Evolutionary conservation across 2,797 vertebrate species (phyloP).

Genomic region (Hafferia zeledoni): DNA sequence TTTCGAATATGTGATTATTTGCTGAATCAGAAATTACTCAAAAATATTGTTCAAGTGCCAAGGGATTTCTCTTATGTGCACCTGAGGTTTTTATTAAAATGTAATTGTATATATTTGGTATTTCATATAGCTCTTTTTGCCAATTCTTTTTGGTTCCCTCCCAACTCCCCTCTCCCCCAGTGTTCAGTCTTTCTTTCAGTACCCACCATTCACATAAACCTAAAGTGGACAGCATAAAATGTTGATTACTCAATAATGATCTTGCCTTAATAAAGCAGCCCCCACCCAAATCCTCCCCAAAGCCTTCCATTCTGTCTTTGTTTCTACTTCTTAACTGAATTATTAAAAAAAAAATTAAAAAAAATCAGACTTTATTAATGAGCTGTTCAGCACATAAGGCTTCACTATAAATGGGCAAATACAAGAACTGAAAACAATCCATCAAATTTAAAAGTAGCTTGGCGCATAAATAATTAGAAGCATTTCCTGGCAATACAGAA

Average conservation of each 20-base stretch:
- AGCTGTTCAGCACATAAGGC: background rate
- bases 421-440: background rate
- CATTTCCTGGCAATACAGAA: background rate
- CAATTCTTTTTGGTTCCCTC: background rate
- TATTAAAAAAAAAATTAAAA: background rate
- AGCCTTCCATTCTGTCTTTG: background rate
- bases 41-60: background rate
- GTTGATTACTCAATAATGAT: background rate
- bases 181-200: background rate
- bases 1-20: conserved; percentile 29
- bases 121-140: background rate
- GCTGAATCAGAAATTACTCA: background rate
- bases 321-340: background rate
- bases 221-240: background rate
- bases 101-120: background rate
- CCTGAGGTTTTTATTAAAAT: background rate
- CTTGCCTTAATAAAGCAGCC: background rate
- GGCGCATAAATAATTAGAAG: background rate
- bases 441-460: background rate
- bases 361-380: background rate
- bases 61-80: background rate
- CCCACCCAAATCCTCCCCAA: background rate
- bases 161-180: background rate
- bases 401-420: background rate
- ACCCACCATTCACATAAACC: background rate